Conservation (phyloP, 1,140 invertebrate species). For the Aleiodes sp. region DNA sequence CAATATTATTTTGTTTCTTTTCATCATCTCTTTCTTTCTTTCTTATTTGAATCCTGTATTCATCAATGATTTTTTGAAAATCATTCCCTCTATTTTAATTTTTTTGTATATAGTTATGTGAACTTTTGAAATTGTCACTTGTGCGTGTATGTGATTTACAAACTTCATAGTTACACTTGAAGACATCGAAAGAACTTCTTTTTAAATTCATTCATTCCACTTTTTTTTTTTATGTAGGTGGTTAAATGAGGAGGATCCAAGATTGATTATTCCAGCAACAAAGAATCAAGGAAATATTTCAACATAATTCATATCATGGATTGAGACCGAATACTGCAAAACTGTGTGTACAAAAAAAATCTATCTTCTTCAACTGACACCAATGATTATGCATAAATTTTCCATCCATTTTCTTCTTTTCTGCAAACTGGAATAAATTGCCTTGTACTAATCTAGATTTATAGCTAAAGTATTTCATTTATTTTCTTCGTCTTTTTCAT, state of each 20-base stretch:
- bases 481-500: not conserved
- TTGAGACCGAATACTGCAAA: not conserved
- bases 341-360: not conserved
- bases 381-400: not conserved
- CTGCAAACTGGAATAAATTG: not conserved
- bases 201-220: slow-evolving; percentile 1
- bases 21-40: slow-evolving; percentile 42
- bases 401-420: not conserved
- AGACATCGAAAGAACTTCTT: slow-evolving; percentile 64
- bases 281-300: slow-evolving; percentile 19
- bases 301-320: not conserved
- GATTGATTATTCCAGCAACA: not conserved
- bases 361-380: not conserved
- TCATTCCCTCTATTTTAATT: slow-evolving; percentile 29
- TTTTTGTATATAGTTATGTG: slow-evolving; percentile 49
- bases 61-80: slow-evolving; percentile 24
- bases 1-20: slow-evolving; percentile 27
- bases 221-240: slow-evolving; percentile 29
- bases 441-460: not conserved
- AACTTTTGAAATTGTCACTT: slow-evolving; percentile 58
- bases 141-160: slow-evolving; percentile 61
- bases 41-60: slow-evolving; percentile 38
- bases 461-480: not conserved
- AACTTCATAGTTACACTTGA: slow-evolving; percentile 65
- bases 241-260: slow-evolving; percentile 36